A percentile compares a stretch with the other conserved stretches of the same genome.
Conservation (phyloP, 1,140 invertebrate genomes). For the Steinernema feltiae region DNA sequence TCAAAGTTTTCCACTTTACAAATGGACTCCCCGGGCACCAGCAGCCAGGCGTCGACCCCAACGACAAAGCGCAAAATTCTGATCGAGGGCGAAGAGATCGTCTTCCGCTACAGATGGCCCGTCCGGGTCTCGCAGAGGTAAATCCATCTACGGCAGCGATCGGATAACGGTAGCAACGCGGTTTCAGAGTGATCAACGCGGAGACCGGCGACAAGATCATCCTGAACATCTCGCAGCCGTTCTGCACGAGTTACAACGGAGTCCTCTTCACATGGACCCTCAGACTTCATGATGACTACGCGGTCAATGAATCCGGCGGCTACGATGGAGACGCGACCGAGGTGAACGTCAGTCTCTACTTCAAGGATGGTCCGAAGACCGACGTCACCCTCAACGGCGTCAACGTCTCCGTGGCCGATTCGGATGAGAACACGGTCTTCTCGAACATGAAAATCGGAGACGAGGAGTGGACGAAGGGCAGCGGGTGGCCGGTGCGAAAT, state of each 20-base stretch:
- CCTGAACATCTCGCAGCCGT: slow-evolving; percentile 34
- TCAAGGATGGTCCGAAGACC: slow-evolving; percentile 31
- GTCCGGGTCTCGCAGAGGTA: slow-evolving; percentile 30
- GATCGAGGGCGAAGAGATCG: slow-evolving; percentile 18
- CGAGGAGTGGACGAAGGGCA: slow-evolving; percentile 10
- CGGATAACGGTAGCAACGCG: slow-evolving; percentile 10
- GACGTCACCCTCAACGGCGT: slow-evolving; percentile 32
- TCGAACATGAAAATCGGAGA: not conserved
- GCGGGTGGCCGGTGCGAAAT: not conserved
- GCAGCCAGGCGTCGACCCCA: not conserved
- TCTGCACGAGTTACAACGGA: slow-evolving; percentile 34
- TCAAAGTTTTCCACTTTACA: slow-evolving; percentile 12
- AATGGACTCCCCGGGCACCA: not conserved
- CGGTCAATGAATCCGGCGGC: slow-evolving; percentile 19
- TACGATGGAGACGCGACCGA: slow-evolving; percentile 11
- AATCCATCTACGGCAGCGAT: not conserved
- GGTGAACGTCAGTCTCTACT: slow-evolving; percentile 37
- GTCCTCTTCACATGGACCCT: slow-evolving; percentile 38
- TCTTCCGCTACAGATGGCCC: slow-evolving; percentile 29
- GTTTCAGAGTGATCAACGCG: slow-evolving; percentile 19
- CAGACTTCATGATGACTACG: slow-evolving; percentile 31
- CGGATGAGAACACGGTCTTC: not conserved
- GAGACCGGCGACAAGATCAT: slow-evolving; percentile 28
- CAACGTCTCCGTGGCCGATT: slow-evolving; percentile 2
- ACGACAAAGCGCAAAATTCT: slow-evolving; percentile 11